A percentile compares a stretch with the other conserved stretches of the same genome.
Conservation (phyloP, 2,113 vertebrate species). For the Atrichornis clamosus region DNA sequence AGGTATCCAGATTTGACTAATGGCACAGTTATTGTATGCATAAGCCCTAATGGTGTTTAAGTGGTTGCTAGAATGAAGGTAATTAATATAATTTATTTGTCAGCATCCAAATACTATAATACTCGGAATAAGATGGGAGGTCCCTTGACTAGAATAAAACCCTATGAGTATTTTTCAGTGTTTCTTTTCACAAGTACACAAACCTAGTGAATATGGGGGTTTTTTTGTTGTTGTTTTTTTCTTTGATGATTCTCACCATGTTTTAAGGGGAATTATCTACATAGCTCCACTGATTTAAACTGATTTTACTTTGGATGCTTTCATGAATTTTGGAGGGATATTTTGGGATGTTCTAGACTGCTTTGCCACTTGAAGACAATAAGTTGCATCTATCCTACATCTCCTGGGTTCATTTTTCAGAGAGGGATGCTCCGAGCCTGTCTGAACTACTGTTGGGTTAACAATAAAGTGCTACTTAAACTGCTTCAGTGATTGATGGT, state of each 20-base stretch:
- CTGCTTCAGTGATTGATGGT: neutral
- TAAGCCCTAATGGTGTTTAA: conserved; percentile 53
- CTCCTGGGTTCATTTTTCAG: neutral
- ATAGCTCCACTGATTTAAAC: neutral
- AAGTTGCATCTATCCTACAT: neutral
- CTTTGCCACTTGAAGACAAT: neutral
- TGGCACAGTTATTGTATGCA: conserved; percentile 48
- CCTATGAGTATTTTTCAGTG: neutral
- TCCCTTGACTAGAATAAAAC: neutral
- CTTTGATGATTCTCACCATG: neutral
- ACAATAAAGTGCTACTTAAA: neutral
- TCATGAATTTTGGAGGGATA: neutral
- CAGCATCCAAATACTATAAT: conserved; percentile 37
- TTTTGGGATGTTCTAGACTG: neutral
- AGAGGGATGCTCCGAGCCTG: neutral
- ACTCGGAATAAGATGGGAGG: neutral
- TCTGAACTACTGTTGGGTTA: neutral
- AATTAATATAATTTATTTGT: conserved; percentile 61
- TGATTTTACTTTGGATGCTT: neutral
- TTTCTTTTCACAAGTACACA: neutral
- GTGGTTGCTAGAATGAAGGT: conserved; percentile 47
- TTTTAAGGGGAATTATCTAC: neutral
- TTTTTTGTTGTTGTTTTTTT: neutral
- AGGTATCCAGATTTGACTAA: conserved; percentile 55
- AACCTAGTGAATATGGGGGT: neutral